Evolutionary conservation across 2,797 vertebrate genomes (phyloP).

Genomic region (Prunella strophiata): DNA sequence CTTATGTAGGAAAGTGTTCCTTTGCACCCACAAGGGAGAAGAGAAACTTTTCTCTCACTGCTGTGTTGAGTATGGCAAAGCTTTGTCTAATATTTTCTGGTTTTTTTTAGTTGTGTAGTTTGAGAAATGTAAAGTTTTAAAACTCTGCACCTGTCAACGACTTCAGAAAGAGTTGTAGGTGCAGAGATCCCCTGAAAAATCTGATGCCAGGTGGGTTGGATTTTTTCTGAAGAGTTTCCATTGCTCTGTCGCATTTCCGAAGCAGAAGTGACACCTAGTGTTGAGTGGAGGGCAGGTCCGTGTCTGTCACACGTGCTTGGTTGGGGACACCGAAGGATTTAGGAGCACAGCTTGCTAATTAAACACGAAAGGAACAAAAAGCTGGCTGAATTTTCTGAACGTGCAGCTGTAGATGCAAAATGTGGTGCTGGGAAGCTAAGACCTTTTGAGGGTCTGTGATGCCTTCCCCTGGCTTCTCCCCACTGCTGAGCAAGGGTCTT

Average conservation of each 20-base stretch:
- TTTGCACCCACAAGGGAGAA: not conserved
- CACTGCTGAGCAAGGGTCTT: not conserved
- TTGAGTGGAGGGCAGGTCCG: not conserved
- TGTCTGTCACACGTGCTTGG: not conserved
- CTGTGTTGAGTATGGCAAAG: not conserved
- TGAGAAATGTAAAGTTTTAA: not conserved
- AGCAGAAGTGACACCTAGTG: constrained; percentile 26
- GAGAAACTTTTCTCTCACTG: not conserved
- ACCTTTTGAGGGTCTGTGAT: not conserved
- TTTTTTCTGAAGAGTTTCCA: fast-evolving
- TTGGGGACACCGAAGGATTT: not conserved
- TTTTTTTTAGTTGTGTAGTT: not conserved
- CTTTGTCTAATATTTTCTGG: not conserved
- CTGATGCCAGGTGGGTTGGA: fast-evolving
- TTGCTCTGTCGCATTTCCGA: not conserved
- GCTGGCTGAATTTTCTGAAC: not conserved
- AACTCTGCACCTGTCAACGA: not conserved
- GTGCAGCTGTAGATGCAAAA: not conserved
- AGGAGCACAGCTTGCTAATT: not conserved
- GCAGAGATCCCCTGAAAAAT: not conserved
- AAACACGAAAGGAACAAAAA: not conserved
- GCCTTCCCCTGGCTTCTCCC: not conserved
- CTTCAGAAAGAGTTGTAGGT: not conserved
- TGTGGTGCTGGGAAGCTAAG: not conserved
- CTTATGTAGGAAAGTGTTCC: fast-evolving